A percentile compares a stretch with the other conserved stretches of the same genome.
These are phyloP conservation scores for Scopus umbretta DNA, from an alignment of 2,113 vertebrate species.

Conservation along the genomic window DNA sequence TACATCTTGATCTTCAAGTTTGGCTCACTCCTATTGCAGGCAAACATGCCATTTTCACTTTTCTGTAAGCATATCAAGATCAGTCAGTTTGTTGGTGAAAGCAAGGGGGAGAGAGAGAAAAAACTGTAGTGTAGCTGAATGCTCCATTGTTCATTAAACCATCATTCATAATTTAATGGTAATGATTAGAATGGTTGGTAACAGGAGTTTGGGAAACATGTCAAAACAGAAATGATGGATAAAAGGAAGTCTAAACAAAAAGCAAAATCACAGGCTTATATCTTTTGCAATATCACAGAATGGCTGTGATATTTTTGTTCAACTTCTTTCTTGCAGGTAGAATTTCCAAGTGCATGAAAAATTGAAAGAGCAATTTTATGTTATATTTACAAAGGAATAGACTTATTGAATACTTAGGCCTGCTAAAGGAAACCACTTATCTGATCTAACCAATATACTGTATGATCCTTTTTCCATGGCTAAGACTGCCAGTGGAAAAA, in stretches of 20 bases:
- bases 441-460: not conserved
- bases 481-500: not conserved
- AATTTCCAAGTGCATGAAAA: not conserved
- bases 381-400: not conserved
- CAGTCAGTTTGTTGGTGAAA: not conserved
- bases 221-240: conserved; percentile 10
- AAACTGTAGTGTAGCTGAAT: not conserved
- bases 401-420: not conserved
- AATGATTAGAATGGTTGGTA: not conserved
- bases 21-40: not conserved
- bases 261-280: not conserved
- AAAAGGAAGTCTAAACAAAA: conserved; percentile 35
- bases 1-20: not conserved
- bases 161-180: not conserved
- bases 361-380: not conserved
- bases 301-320: not conserved
- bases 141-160: not conserved
- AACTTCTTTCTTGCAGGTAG: not conserved
- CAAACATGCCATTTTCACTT: not conserved
- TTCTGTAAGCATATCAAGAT: not conserved
- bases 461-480: not conserved
- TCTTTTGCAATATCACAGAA: not conserved
- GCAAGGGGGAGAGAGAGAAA: not conserved
- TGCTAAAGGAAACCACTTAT: not conserved
- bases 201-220: not conserved